Evolutionary conservation across 2,888 invertebrate species (phyloP).

Genomic region (Lobophora halterata): DNA sequence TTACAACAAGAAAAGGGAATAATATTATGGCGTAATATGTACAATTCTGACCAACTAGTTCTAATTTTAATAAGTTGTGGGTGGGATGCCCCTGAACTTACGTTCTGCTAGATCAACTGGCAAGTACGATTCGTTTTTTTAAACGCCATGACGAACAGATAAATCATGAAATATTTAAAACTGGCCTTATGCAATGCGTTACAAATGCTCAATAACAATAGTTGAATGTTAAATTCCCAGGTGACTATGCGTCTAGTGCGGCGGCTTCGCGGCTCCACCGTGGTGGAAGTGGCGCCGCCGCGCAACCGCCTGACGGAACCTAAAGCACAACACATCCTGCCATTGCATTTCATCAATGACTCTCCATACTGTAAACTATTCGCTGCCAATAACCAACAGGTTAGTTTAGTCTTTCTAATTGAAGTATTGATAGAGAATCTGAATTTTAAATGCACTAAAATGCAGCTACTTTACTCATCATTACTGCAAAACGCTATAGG

Average conservation of each 20-base stretch:
- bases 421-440: not conserved
- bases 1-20: too few relatives aligned
- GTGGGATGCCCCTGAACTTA: too few relatives aligned
- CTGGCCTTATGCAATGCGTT: not conserved
- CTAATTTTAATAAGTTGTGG: too few relatives aligned
- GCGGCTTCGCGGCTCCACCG: conserved; percentile 84
- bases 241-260: conserved; percentile 90
- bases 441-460: too few relatives aligned
- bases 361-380: conserved; percentile 89
- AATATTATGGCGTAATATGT: too few relatives aligned
- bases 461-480: too few relatives aligned
- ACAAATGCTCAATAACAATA: not conserved
- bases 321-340: conserved; percentile 45
- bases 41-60: too few relatives aligned
- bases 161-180: too few relatives aligned
- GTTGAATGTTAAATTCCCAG: conserved; percentile 26
- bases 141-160: too few relatives aligned
- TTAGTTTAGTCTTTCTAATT: conserved; percentile 50
- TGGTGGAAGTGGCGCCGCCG: conserved; percentile 83
- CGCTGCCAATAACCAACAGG: conserved; percentile 85
- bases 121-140: too few relatives aligned
- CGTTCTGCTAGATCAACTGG: too few relatives aligned
- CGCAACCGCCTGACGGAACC: conserved; percentile 76
- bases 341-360: conserved; percentile 62
- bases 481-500: too few relatives aligned